Conservation (phyloP, 2,797 vertebrate species). For the Halcyon smyrnensis region DNA sequence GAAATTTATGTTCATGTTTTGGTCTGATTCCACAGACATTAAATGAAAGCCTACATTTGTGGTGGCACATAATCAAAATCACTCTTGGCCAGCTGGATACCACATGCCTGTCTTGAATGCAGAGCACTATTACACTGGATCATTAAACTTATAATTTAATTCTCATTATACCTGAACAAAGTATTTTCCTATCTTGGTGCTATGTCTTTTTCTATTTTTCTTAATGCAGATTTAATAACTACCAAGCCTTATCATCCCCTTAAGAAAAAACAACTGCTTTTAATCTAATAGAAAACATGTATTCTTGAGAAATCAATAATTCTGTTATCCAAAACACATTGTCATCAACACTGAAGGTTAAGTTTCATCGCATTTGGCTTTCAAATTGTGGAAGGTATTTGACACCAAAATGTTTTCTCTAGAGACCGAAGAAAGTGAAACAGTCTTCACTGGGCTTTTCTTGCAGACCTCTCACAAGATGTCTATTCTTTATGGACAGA, state of each 20-base stretch:
- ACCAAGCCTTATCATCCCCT: not conserved
- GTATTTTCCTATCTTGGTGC: not conserved
- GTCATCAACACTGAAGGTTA: not conserved
- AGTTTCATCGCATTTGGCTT: not conserved
- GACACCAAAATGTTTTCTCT: not conserved
- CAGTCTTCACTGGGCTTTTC: not conserved
- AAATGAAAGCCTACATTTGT: conserved; percentile 10
- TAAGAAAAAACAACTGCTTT: not conserved
- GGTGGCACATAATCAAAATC: conserved; percentile 6
- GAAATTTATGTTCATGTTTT: not conserved
- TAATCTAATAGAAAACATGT: not conserved
- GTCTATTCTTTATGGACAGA: not conserved
- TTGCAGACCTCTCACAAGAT: not conserved
- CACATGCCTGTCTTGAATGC: conserved; percentile 6
- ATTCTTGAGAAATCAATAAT: not conserved
- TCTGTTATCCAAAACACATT: not conserved
- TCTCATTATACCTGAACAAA: conserved; percentile 12
- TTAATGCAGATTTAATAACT: not conserved
- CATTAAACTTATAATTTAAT: conserved; percentile 48
- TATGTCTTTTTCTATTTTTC: not conserved
- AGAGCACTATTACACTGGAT: not conserved
- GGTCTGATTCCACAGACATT: not conserved
- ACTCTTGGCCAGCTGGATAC: not conserved
- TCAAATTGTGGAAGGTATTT: not conserved
- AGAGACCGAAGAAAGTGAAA: not conserved